phyloP scores from a whole-genome alignment of 1,140 invertebrate species.

The Coptotermes formosanus region DNA sequence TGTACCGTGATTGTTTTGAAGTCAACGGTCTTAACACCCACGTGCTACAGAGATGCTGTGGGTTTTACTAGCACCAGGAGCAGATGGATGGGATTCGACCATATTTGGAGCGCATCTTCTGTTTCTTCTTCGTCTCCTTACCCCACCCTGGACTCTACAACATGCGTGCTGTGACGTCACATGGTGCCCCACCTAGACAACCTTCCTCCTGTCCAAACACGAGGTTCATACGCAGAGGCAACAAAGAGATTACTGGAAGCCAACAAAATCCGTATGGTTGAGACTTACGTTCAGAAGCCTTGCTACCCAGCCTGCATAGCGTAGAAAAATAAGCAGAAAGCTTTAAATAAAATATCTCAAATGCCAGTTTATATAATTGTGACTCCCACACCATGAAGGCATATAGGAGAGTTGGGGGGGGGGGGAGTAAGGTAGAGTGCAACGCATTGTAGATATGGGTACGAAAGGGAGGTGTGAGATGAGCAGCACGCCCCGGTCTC shows the following conservation, averaged over 20 bases:
- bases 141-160: neutral
- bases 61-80: neutral
- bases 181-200: neutral
- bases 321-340: no score
- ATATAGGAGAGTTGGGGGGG: no score
- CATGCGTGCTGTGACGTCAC: neutral
- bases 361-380: no score
- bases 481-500: no score
- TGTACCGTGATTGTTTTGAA: neutral
- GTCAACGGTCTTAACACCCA: neutral
- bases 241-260: neutral
- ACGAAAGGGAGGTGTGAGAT: no score
- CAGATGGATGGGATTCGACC: neutral
- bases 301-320: no score
- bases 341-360: no score
- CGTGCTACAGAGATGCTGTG: neutral
- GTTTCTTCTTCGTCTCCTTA: neutral
- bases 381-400: no score
- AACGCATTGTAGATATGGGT: no score
- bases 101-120: constrained; percentile 5
- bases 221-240: neutral
- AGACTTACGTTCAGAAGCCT: no score
- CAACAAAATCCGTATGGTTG: neutral
- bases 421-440: no score
- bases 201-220: neutral